phyloP scores from a whole-genome alignment of 1,140 invertebrate genomes.

The Zaprionus africanus region DNA sequence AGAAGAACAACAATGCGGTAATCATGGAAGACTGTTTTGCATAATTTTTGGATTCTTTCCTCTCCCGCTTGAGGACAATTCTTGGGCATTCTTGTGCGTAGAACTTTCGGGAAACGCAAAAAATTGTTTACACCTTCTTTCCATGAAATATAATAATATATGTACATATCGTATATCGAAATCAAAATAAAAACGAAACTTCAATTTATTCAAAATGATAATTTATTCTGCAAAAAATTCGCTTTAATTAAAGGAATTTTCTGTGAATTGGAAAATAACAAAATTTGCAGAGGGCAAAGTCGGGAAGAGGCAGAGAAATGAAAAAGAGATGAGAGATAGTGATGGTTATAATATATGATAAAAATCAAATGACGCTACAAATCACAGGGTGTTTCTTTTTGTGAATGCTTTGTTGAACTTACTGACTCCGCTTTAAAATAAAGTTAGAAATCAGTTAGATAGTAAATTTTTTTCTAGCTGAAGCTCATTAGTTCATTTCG shows the following conservation, averaged over 20 bases:
- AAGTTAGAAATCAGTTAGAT: no score
- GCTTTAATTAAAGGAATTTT: background rate
- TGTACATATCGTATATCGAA: background rate
- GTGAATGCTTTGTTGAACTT: no score
- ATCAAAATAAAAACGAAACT: slow-evolving; percentile 9
- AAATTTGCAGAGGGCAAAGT: background rate
- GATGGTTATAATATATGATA: no score
- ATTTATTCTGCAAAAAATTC: background rate
- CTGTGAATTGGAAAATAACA: background rate
- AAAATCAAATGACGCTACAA: no score
- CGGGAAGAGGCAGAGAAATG: background rate
- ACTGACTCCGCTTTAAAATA: no score
- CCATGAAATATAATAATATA: background rate
- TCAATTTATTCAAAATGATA: background rate
- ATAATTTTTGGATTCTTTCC: slow-evolving; percentile 24
- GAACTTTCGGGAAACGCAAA: slow-evolving; percentile 52
- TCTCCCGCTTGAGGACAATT: slow-evolving; percentile 35
- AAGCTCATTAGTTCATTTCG: background rate
- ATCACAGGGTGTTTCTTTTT: no score
- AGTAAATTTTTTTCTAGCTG: no score
- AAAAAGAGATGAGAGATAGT: background rate
- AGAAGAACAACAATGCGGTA: slow-evolving; percentile 11
- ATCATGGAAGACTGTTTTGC: slow-evolving; percentile 24
- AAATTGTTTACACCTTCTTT: slow-evolving; percentile 56
- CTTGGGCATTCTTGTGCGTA: slow-evolving; percentile 48